Evolutionary conservation across 2,888 invertebrate genomes (phyloP), one percentile per base, ranked within the genome.

Genomic region (Alsophila aescularia): DNA sequence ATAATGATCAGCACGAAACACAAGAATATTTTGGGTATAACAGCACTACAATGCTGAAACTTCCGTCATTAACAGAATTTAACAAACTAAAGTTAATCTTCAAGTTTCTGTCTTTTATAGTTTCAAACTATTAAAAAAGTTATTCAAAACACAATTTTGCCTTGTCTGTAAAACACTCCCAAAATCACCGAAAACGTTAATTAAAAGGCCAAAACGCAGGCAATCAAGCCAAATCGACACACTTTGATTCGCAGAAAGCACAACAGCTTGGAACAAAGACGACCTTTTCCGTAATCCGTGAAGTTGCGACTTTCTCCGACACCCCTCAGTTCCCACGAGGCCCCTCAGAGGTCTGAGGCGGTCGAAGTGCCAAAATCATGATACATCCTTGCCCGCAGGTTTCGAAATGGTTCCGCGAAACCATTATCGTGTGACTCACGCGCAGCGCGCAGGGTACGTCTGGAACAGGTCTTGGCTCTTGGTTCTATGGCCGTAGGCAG

Each of bases 391-490:
- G 69, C 49, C 50, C 45, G 50, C 69, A 73, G 68, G 77, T 86
- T 85, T 85, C 80, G 77, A 82, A 86, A 65, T 66, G 56, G 59
- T 77, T 76, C 87, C 70, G 75, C 73, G 87, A 87, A 87, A 66
- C 75, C 80, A 83, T 82, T 85, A 79, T 65, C 44, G 66, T 21
- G 71, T 85, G 85, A 84, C 70, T 86, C 84, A 85, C 68, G 41
- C 58, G 70, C 65, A 68, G 72, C 68, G 41, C 58, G 70, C 65
- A 68, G 72, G 71, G 66, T 61, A 67, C 66, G 75, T 70, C 74
- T 72, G 79, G 81, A 83, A 83, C 85, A 78, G 83, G 85, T 84
- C 83, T 81, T 75, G 69, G 53, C 52, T 49, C 83, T 81, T 75
- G 69, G 53, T 50, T 49, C 42, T 44, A 15, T 35, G 40, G 29